Base-by-base conservation (phyloP, 2,888 invertebrate genomes). In the Drosophila diplacantha region DNA sequence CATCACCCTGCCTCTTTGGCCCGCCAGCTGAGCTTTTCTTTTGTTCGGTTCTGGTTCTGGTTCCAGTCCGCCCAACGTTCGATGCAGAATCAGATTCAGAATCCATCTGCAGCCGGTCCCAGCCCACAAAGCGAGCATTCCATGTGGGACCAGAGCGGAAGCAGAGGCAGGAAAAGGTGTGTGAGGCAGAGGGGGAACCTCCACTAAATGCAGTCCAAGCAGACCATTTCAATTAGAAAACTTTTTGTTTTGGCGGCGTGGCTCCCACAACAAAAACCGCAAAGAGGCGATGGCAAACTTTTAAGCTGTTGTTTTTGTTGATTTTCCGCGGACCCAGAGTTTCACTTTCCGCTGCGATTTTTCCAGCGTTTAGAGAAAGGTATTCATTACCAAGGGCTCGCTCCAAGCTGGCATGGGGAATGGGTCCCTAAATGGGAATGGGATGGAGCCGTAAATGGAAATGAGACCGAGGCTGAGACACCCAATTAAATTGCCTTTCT, bases 371-470 rank as follows among this genome's bases (percentile, higher is more conserved):
- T 62, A 44, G 71, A 66, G 62, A 75, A 73, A 65, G 69, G 72
- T 72, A 63, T 77, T 61, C 59, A 70, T 76, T 76, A 58, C 57
- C 59, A 77, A 67, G 81, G 77, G 62, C 59, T 52, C 26, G 24
- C 16, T 8, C 52, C 43, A 34, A 57, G 43, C n/a, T 26, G 59
- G 34, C 31, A 38, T 14, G 31, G 51, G 61, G 52, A 54, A 50
- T 41, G 52, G 47, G 39, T 41, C 54, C 34, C 37, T 32, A 46
- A 57, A 57, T 54, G 60, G 52, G 34, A 71, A 64, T 59, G 50
- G 39, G 49, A 52, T 52, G 31, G 9, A 20, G 44, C 20, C 44
- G 44, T 44, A 44, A 44, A 44, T 44, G 44, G 44, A 34, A 60
- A 55, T 55, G 39, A 59, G 37, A 55, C 34, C 8, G 29, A 31